phyloP scores from a whole-genome alignment of 2,113 vertebrate genomes.

The Dromas ardeola region DNA sequence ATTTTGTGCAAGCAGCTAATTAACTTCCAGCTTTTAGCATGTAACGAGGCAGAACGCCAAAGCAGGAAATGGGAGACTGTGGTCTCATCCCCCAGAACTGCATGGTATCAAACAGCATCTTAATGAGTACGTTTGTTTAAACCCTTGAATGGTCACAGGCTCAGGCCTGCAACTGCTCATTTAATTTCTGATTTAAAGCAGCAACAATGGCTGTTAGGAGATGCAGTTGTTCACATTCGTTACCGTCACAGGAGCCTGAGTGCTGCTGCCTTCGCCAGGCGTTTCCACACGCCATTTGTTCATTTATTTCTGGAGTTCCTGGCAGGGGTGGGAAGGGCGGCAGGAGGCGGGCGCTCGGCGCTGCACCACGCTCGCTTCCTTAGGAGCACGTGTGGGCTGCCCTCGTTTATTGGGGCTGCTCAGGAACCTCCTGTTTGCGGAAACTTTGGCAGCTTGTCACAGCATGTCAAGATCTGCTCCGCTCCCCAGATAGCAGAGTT shows the following conservation, averaged over 20 bases:
- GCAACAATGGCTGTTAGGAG: neutral
- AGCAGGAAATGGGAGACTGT: neutral
- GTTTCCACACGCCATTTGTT: accelerated
- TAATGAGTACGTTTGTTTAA: neutral
- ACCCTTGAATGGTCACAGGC: neutral
- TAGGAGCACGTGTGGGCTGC: neutral
- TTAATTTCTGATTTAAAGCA: neutral
- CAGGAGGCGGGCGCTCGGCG: neutral
- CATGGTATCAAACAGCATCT: accelerated
- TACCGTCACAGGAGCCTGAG: neutral
- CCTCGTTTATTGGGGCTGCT: neutral
- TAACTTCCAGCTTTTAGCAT: neutral
- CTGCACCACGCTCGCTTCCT: accelerated
- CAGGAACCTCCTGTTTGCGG: neutral
- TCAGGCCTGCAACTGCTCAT: accelerated
- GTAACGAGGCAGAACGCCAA: neutral
- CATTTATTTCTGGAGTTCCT: neutral
- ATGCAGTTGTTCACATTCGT: neutral
- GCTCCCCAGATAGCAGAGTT: neutral
- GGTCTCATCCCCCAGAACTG: neutral
- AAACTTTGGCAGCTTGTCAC: constrained; percentile 26
- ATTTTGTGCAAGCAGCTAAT: neutral
- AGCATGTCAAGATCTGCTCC: neutral
- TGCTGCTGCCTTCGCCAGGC: neutral
- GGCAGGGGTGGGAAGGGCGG: neutral